Conservation (phyloP, 2,888 invertebrate species). For the Sesia bembeciformis region DNA sequence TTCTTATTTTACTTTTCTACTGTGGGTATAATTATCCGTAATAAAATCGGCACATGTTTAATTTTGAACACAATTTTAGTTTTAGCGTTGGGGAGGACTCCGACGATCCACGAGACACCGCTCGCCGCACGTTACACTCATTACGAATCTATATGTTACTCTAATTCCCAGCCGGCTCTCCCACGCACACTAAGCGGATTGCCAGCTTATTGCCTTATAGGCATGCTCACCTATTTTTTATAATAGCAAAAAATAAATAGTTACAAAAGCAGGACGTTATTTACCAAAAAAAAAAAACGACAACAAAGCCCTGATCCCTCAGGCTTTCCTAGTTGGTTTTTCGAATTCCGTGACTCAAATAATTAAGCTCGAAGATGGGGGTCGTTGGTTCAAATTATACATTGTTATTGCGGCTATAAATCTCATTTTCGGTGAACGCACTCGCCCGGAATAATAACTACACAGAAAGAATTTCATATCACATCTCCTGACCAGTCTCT, state of each 20-base stretch:
- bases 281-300: slow-evolving; percentile 43
- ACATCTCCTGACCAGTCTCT: slow-evolving; percentile 9
- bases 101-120: slow-evolving; percentile 18
- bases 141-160: slow-evolving; percentile 63
- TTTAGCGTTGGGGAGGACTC: no score
- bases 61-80: no score
- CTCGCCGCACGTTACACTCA: slow-evolving; percentile 18
- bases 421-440: slow-evolving; percentile 59
- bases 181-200: slow-evolving; percentile 66
- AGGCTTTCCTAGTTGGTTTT: slow-evolving; percentile 58
- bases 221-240: slow-evolving; percentile 57
- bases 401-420: slow-evolving; percentile 68
- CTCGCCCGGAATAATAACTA: slow-evolving; percentile 55
- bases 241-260: slow-evolving; percentile 56
- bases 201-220: slow-evolving; percentile 60
- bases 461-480: slow-evolving; percentile 30
- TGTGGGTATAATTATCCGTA: no score
- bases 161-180: slow-evolving; percentile 48
- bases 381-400: slow-evolving; percentile 61
- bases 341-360: slow-evolving; percentile 72
- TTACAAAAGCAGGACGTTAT: slow-evolving; percentile 41
- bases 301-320: slow-evolving; percentile 59
- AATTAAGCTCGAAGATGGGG: slow-evolving; percentile 63
- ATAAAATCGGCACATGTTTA: no score
- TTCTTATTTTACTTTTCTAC: no score